Conservation (phyloP, 2,797 vertebrate genomes). For the Coracias cyanogaster region DNA sequence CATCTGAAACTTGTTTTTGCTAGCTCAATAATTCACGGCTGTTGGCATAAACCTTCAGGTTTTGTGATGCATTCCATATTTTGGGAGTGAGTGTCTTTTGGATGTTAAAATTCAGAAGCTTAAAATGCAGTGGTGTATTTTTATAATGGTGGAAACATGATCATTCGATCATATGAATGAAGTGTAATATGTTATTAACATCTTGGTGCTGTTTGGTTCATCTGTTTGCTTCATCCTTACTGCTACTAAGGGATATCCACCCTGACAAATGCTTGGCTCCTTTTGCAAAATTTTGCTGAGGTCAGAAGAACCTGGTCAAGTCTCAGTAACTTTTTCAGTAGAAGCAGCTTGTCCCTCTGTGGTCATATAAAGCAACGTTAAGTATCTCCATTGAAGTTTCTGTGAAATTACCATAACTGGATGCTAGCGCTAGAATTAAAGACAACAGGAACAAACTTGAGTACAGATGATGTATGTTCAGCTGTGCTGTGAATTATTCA, state of each 20-base stretch:
- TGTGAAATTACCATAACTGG: not conserved
- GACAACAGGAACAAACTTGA: not conserved
- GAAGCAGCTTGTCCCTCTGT: not conserved
- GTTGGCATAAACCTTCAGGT: not conserved
- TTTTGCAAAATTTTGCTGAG: not conserved
- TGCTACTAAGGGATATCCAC: not conserved
- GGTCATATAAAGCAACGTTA: not conserved
- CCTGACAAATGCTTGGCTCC: not conserved
- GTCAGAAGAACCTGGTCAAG: rapidly evolving
- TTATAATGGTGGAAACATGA: not conserved
- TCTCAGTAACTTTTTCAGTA: not conserved
- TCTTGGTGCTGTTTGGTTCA: not conserved
- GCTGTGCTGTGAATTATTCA: not conserved
- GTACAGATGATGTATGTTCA: not conserved
- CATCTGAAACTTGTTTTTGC: not conserved
- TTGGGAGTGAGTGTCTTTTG: not conserved
- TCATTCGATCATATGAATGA: rapidly evolving
- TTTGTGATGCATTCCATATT: not conserved
- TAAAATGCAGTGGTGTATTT: not conserved
- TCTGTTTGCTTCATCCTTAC: not conserved
- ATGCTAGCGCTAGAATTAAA: not conserved
- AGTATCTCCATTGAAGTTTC: not conserved
- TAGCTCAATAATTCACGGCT: not conserved
- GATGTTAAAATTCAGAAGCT: not conserved
- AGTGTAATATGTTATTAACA: rapidly evolving